Conservation (phyloP, 2,797 vertebrate genomes). For the Alauda arvensis region DNA sequence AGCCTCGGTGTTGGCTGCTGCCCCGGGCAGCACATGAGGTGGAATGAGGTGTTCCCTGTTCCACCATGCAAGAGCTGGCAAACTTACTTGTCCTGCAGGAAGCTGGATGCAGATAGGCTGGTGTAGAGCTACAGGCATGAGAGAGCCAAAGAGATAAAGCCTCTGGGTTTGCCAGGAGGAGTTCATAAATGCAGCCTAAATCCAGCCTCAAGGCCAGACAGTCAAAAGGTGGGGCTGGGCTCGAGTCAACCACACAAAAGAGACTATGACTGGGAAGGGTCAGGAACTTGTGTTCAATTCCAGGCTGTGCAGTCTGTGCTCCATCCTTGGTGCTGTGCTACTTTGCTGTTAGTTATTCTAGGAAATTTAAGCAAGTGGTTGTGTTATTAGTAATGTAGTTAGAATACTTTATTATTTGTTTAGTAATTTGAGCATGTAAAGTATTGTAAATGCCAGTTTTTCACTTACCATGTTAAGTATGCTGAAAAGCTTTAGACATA, state of each 20-base stretch:
- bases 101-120: neutral
- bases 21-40: rapidly evolving
- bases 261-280: neutral
- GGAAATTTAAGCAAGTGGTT: neutral
- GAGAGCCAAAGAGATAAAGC: neutral
- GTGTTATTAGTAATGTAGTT: neutral
- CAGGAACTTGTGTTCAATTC: neutral
- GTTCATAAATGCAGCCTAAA: neutral
- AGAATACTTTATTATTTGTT: neutral
- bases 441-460: neutral
- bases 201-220: neutral
- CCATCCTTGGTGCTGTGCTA: neutral
- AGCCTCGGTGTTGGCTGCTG: neutral
- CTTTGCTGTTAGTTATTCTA: neutral
- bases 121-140: neutral
- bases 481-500: neutral
- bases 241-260: neutral
- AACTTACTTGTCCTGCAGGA: neutral
- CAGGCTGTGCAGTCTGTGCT: neutral
- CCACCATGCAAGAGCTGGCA: neutral
- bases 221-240: neutral
- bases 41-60: neutral
- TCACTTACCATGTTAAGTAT: neutral
- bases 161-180: neutral
- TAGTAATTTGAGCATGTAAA: neutral